Evolutionary conservation across 1,140 invertebrate genomes (phyloP).

Genomic region (Andrena cerasifolii): DNA sequence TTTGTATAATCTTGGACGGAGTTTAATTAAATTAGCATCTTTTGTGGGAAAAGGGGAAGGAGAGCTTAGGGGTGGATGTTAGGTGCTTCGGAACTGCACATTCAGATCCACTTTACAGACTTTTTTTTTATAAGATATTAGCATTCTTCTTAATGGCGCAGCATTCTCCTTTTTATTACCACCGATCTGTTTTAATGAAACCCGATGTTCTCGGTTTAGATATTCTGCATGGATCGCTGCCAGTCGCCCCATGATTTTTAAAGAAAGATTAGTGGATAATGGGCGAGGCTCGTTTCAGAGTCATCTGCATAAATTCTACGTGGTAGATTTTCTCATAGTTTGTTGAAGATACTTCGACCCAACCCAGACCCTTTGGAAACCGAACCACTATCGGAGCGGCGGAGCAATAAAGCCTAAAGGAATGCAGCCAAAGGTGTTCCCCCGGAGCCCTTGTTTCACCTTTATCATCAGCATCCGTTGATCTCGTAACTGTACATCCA

Average conservation of each 20-base stretch:
- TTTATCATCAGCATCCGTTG: conserved; percentile 51
- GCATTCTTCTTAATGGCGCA: background rate
- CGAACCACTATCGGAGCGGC: conserved; percentile 65
- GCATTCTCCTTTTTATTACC: no score
- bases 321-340: background rate
- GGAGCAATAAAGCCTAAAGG: conserved; percentile 71
- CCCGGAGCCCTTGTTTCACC: conserved; percentile 54
- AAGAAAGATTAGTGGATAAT: conserved; percentile 2
- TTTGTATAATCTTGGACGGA: no score
- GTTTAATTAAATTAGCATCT: no score
- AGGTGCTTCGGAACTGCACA: no score
- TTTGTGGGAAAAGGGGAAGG: no score
- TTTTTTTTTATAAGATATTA: background rate
- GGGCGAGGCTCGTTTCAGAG: background rate
- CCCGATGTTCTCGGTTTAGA: background rate
- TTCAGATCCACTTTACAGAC: no score
- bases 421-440: conserved; percentile 71
- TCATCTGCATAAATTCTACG: conserved; percentile 3
- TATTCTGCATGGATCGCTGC: no score
- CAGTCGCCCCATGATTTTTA: background rate
- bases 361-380: conserved; percentile 54
- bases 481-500: background rate
- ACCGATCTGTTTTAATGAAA: no score
- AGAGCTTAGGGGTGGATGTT: no score
- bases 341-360: conserved; percentile 35